Conservation (phyloP, 1,140 invertebrate genomes). For the Propsilocerus akamusi region DNA sequence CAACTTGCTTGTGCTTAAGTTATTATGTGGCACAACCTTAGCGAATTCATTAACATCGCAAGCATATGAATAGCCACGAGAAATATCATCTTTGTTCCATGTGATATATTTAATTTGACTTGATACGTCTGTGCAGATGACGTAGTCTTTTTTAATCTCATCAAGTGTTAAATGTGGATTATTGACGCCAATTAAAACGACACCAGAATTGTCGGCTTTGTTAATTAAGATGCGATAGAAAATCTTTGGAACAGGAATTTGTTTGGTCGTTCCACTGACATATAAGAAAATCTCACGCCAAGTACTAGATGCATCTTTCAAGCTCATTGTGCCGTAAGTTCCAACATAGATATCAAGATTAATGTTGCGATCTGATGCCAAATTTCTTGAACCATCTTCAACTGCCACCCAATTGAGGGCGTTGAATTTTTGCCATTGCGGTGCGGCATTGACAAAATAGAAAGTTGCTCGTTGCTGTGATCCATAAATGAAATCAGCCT, state of each 20-base stretch:
- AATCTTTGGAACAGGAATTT: constrained; percentile 32
- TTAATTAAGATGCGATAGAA: constrained; percentile 43
- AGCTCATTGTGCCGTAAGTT: constrained; percentile 24
- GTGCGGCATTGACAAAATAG: constrained; percentile 32
- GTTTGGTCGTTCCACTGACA: constrained; percentile 13
- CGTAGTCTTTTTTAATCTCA: constrained; percentile 20
- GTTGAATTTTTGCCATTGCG: constrained; percentile 37
- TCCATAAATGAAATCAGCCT: constrained; percentile 27
- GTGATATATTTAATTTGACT: constrained; percentile 29
- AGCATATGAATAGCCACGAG: constrained; percentile 25
- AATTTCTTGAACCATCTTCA: constrained; percentile 21
- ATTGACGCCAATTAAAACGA: constrained; percentile 40
- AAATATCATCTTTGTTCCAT: constrained; percentile 23
- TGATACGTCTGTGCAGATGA: constrained; percentile 35
- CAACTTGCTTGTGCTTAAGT: no score
- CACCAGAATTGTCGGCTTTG: constrained; percentile 25
- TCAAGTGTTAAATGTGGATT: constrained; percentile 33
- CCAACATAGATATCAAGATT: constrained; percentile 32
- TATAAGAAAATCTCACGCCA: constrained; percentile 27
- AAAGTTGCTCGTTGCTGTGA: constrained; percentile 24
- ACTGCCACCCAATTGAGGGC: constrained; percentile 30
- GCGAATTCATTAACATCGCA: constrained; percentile 26
- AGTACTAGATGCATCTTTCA: constrained; percentile 23
- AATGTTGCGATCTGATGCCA: constrained; percentile 10
- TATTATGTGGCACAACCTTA: constrained; percentile 13